Percentiles rank a stretch among this genome's conserved stretches.
Evolutionary conservation across 2,888 invertebrate species (phyloP).

Genomic region (Ceramica pisi): DNA sequence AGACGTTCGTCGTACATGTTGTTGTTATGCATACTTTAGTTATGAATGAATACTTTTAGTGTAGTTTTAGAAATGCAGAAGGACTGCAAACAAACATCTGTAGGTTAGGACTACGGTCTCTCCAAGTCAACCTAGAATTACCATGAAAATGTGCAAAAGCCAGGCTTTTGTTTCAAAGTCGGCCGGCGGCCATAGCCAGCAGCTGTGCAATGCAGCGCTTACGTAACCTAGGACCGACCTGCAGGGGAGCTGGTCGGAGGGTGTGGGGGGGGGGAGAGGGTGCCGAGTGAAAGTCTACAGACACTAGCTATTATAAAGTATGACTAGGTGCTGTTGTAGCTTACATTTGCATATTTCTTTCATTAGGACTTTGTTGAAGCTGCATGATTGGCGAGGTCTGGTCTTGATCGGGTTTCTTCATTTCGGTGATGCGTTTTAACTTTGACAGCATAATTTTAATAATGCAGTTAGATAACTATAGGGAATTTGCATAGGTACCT

Average conservation of each 20-base stretch:
- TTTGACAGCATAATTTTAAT: not conserved
- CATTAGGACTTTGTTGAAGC: slow-evolving; percentile 29
- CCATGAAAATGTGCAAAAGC: slow-evolving; percentile 45
- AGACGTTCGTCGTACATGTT: not conserved
- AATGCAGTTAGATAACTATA: not conserved
- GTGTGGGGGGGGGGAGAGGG: slow-evolving; percentile 22
- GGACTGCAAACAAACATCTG: not conserved
- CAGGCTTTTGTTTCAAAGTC: slow-evolving; percentile 49
- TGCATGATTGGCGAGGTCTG: not conserved
- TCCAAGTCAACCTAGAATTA: slow-evolving; percentile 29
- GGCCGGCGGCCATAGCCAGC: slow-evolving; percentile 52
- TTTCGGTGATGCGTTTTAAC: not conserved
- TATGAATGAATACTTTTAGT: not conserved
- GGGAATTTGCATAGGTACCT: too few species aligned
- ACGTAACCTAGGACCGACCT: slow-evolving; percentile 53
- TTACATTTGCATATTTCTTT: slow-evolving; percentile 51
- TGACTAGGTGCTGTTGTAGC: slow-evolving; percentile 49
- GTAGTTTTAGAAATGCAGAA: not conserved
- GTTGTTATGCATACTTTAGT: not conserved
- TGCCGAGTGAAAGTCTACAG: slow-evolving; percentile 64
- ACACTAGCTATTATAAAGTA: slow-evolving; percentile 58
- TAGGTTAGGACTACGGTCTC: not conserved
- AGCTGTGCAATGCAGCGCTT: slow-evolving; percentile 60
- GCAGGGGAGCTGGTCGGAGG: slow-evolving; percentile 4
- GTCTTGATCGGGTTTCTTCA: not conserved